A percentile compares a stretch with the other conserved stretches of the same genome.
phyloP scores from a whole-genome alignment of 1,140 invertebrate species.

The Aethina tumida region DNA sequence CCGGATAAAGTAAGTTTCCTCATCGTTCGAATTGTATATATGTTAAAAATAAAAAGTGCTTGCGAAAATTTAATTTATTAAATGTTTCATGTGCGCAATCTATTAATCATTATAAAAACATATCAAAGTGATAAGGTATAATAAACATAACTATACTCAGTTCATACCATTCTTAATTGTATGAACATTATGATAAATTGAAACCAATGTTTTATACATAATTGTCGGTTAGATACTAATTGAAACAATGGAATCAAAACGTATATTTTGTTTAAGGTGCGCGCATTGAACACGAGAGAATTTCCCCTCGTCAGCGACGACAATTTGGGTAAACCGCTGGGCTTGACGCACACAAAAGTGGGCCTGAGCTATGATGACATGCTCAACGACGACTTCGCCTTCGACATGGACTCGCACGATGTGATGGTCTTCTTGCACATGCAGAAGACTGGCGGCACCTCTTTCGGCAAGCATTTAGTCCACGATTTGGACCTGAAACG shows the following conservation, averaged over 20 bases:
- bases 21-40: constrained; percentile 1
- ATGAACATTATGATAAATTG: no score
- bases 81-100: not conserved
- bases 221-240: constrained; percentile 24
- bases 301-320: constrained; percentile 40
- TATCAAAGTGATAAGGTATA: no score
- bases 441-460: constrained; percentile 92
- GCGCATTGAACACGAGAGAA: constrained; percentile 60
- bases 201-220: no score
- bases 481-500: constrained; percentile 82
- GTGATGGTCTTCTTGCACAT: constrained; percentile 98
- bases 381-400: constrained; percentile 74
- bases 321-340: constrained; percentile 46
- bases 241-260: constrained; percentile 14
- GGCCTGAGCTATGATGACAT: constrained; percentile 72
- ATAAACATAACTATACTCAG: no score
- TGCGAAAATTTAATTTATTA: not conserved
- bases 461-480: constrained; percentile 89
- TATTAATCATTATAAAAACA: constrained; percentile 4
- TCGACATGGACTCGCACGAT: constrained; percentile 84
- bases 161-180: no score
- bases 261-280: constrained; percentile 37
- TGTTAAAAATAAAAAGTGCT: not conserved
- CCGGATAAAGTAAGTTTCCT: constrained; percentile 58
- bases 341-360: constrained; percentile 39